phyloP scores from a whole-genome alignment of 2,113 vertebrate genomes.

The Nipponia nippon region DNA sequence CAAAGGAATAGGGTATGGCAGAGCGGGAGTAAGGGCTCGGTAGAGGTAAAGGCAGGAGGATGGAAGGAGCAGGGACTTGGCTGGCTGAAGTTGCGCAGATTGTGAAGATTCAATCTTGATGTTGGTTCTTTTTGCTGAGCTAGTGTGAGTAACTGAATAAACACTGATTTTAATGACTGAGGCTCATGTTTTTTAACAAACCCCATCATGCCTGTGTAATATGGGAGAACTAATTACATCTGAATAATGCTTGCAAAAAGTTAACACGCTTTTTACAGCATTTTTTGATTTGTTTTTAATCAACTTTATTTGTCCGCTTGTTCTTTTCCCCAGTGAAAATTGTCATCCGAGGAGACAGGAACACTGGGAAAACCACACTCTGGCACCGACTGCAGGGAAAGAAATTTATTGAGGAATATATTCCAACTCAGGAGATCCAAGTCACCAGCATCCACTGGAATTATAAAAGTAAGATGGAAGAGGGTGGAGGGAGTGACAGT shows the following conservation, averaged over 20 bases:
- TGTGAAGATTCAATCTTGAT: background rate
- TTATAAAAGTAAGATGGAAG: slow-evolving; percentile 90
- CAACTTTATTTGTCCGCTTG: background rate
- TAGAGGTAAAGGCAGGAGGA: background rate
- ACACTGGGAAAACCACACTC: slow-evolving; percentile 95
- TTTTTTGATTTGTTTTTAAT: background rate
- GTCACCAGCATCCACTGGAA: slow-evolving; percentile 99
- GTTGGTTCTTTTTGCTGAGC: background rate
- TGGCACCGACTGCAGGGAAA: slow-evolving; percentile 97
- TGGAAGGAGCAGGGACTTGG: background rate
- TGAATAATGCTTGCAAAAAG: background rate
- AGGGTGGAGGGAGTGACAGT: background rate
- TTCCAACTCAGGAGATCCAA: slow-evolving; percentile 98
- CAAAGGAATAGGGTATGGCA: background rate
- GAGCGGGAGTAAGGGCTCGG: background rate
- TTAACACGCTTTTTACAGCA: background rate
- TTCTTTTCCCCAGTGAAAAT: slow-evolving; percentile 89
- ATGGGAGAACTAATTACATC: background rate
- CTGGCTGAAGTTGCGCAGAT: background rate
- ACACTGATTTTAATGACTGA: background rate
- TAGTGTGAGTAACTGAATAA: background rate
- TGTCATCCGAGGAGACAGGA: slow-evolving; percentile 94
- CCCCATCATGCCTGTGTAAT: background rate
- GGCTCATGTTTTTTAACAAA: background rate
- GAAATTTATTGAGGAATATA: slow-evolving; percentile 96